Percentiles rank a stretch among this genome's conserved stretches.
phyloP scores from a whole-genome alignment of 2,113 vertebrate genomes.

The Alces alces region DNA sequence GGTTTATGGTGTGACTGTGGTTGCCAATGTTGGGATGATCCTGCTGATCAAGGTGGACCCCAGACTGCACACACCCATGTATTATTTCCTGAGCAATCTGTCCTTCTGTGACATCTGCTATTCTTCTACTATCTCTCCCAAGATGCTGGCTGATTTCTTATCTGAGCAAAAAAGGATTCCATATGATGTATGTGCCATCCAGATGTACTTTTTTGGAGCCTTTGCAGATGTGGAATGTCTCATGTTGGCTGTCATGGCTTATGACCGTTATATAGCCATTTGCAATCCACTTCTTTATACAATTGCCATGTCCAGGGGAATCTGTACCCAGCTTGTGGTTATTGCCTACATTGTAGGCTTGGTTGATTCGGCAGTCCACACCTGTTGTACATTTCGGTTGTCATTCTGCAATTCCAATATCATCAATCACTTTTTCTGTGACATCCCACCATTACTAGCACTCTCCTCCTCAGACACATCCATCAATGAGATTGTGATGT shows the following conservation, averaged over 20 bases:
- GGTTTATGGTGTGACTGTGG: conserved; percentile 27
- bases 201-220: conserved; percentile 52
- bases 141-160: conserved; percentile 51
- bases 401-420: conserved; percentile 45
- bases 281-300: conserved; percentile 63
- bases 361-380: conserved; percentile 28
- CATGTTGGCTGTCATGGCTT: conserved; percentile 61
- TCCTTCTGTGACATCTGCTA: conserved; percentile 54
- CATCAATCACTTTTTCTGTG: conserved; percentile 61
- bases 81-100: conserved; percentile 59
- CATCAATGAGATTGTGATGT: conserved; percentile 33
- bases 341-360: not conserved
- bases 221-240: conserved; percentile 51
- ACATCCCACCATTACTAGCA: conserved; percentile 40
- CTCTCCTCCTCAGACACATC: conserved; percentile 27
- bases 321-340: not conserved
- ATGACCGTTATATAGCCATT: conserved; percentile 61
- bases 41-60: conserved; percentile 25
- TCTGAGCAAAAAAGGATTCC: conserved; percentile 31
- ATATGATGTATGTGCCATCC: conserved; percentile 30
- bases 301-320: not conserved
- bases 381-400: not conserved
- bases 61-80: conserved; percentile 45
- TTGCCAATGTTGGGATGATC: conserved; percentile 35
- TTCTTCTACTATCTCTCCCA: conserved; percentile 54